These are phyloP conservation scores for Orientallactaga sibirica DNA, from an alignment of 2,797 vertebrate genomes.

Conservation along the genomic window DNA sequence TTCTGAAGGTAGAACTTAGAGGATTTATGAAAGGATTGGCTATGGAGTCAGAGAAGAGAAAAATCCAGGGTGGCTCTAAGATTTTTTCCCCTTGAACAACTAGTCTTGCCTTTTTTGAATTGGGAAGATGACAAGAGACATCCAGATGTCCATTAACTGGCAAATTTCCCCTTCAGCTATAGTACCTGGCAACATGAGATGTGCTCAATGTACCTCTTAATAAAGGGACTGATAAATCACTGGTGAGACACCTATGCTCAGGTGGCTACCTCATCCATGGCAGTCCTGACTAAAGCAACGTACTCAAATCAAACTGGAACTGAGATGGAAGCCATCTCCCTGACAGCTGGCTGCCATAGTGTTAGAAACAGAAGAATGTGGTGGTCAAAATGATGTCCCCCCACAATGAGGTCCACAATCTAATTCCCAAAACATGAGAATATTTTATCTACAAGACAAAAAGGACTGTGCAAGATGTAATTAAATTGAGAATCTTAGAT, in stretches of 20 bases:
- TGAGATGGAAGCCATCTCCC: no score
- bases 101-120: conserved; percentile 18
- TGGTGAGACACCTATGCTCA: neutral
- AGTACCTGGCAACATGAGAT: neutral
- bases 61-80: neutral
- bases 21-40: neutral
- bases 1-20: neutral
- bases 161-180: conserved; percentile 6
- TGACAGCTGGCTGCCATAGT: no score
- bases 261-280: neutral
- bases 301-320: neutral
- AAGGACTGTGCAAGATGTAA: neutral
- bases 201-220: neutral
- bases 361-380: neutral
- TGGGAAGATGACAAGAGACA: conserved; percentile 39
- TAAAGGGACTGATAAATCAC: neutral
- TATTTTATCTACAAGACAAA: neutral
- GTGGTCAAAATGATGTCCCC: neutral
- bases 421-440: neutral
- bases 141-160: conserved; percentile 16
- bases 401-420: neutral
- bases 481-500: neutral
- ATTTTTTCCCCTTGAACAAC: conserved; percentile 26
- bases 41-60: neutral
- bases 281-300: neutral